These are phyloP conservation scores for Rhinoptilus africanus DNA, from an alignment of 2,113 vertebrate genomes.

Conservation along the genomic window DNA sequence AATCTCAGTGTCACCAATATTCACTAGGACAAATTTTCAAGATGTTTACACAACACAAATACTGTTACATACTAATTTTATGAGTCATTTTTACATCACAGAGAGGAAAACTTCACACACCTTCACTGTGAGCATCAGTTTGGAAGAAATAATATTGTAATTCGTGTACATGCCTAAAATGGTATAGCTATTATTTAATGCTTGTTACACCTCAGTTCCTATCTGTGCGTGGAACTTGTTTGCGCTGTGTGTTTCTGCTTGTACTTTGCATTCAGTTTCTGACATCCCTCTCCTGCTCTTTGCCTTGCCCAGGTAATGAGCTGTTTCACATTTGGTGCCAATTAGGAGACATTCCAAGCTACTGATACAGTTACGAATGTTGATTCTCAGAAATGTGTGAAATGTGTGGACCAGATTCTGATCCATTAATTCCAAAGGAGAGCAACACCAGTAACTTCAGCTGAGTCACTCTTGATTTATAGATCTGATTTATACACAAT, in stretches of 20 bases:
- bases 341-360: slow-evolving; percentile 36
- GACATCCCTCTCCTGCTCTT: neutral
- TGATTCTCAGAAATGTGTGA: neutral
- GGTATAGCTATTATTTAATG: slow-evolving; percentile 24
- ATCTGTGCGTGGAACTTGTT: neutral
- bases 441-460: neutral
- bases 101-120: neutral
- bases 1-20: neutral
- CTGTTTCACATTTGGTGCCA: slow-evolving; percentile 18
- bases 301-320: slow-evolving; percentile 37
- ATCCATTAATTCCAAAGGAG: neutral
- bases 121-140: neutral
- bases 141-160: neutral
- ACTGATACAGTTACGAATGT: neutral
- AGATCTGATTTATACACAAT: neutral
- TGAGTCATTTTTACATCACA: neutral
- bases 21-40: neutral
- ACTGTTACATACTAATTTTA: neutral
- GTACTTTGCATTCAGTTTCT: neutral
- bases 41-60: neutral
- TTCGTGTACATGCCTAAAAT: neutral
- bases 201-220: neutral
- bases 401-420: neutral
- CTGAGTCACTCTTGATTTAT: neutral
- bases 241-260: neutral